These are phyloP conservation scores for Pteromalus puparum DNA, from an alignment of 1,140 invertebrate genomes.

Conservation along the genomic window DNA sequence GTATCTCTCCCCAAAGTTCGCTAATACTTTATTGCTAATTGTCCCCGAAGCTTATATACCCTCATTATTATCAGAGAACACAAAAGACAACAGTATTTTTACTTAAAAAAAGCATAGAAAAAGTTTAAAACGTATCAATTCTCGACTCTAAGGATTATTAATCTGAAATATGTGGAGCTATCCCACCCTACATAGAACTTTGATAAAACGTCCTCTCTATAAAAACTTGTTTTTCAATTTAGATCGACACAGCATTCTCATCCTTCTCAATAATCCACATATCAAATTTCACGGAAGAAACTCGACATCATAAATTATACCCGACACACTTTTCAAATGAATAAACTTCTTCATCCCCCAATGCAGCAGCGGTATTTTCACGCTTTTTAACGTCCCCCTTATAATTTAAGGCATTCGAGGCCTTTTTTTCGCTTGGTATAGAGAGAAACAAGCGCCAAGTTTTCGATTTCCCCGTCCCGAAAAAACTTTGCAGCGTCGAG, in stretches of 20 bases:
- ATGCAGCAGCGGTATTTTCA: neutral
- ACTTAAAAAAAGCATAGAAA: too few species aligned
- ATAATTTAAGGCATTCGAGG: neutral
- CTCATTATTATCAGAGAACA: too few species aligned
- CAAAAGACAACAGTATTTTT: too few species aligned
- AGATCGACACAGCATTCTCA: too few species aligned
- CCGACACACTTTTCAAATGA: neutral
- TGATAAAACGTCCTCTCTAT: too few species aligned
- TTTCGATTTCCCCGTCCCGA: neutral
- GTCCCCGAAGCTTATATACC: neutral
- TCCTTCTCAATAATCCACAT: too few species aligned
- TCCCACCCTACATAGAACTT: too few species aligned
- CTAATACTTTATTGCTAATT: conserved; percentile 5
- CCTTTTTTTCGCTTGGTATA: neutral
- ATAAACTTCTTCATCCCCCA: neutral
- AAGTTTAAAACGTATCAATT: too few species aligned
- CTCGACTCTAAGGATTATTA: too few species aligned
- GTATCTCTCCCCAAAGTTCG: neutral
- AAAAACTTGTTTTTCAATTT: too few species aligned
- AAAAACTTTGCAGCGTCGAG: conserved; percentile 7
- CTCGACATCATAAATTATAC: neutral
- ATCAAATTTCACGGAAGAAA: neutral
- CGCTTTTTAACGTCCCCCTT: neutral
- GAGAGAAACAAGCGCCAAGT: neutral
- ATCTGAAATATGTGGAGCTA: too few species aligned